Base-by-base conservation (phyloP, 2,888 invertebrate genomes). In the Argynnis bischoffii region DNA sequence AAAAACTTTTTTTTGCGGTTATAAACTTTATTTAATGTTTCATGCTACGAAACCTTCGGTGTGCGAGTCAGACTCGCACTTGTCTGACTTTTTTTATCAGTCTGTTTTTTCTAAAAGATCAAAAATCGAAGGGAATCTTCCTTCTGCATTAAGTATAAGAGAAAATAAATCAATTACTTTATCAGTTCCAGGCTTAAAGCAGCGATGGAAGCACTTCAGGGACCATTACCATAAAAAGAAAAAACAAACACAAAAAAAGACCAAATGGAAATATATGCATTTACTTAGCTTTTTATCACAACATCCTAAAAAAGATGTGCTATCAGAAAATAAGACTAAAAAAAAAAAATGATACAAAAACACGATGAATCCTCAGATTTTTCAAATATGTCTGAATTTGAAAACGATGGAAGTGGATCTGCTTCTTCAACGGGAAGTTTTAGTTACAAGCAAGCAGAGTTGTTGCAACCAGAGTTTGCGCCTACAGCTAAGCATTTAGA, bases 211-310 rank as follows among this genome's bases (percentile, higher is more conserved):
- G 21, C 63, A 63, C 31, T 54, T 63, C 18, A 14, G 63, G 13
- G 63, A 63, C 16, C 63, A 63, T 46, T 63, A 63, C 63, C 35
- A 63, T 8, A 63, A 63, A 41, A 60, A 63, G 53, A 54, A 46
- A 53, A 63, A 63, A 18, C 46, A 18, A 35, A 46, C 18, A 2
- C 16, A 6, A 14, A 46, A 21, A 46, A 47, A 47, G 6, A 47
- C 15, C n/a, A 15, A 18, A 6, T 50, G 60, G 60, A 41, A 47
- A 26, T 57, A 57, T 18, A 46, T 57, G 57, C 14, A 8, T 13
- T 8, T 47, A 14, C 47, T 57, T 14, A 11, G 13, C 0, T 57
- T 57, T 18, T 15, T 57, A 15, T 46, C 57, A 46, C 16, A 54
- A 41, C 18, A 21, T 8, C 47, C 57, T 41, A 16, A 47, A 18